A percentile compares a stretch with the other conserved stretches of the same genome.
Conservation (phyloP, 2,113 vertebrate species). For the Geothlypis trichas region DNA sequence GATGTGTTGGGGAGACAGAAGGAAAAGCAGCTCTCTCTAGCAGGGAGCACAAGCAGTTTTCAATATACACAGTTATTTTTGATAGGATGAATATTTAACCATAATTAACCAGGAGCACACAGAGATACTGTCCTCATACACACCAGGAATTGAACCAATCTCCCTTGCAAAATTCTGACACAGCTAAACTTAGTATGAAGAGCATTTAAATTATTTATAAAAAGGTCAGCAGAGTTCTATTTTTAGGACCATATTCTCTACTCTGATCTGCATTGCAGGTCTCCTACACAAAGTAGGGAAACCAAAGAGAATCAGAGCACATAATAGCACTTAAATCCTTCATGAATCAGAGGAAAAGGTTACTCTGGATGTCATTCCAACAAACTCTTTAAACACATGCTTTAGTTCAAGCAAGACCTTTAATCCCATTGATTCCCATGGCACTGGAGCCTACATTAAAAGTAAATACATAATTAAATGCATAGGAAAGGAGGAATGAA, state of each 20-base stretch:
- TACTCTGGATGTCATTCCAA: background rate
- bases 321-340: background rate
- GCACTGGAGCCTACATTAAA: background rate
- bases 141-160: background rate
- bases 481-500: background rate
- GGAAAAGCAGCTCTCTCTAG: background rate
- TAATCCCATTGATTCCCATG: background rate
- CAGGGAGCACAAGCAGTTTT: background rate
- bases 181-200: conserved; percentile 55
- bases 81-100: background rate
- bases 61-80: background rate
- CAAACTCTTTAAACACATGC: background rate
- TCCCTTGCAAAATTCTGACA: background rate
- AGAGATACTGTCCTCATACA: background rate
- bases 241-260: conserved; percentile 45
- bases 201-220: conserved; percentile 66
- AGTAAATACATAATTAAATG: background rate
- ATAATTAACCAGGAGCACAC: background rate
- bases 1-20: background rate
- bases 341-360: background rate
- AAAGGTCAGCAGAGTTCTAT: conserved; percentile 65
- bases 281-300: background rate
- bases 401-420: background rate
- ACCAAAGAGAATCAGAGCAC: conserved; percentile 2
- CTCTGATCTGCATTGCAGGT: conserved; percentile 62